Evolutionary conservation across 2,797 vertebrate species (phyloP).

Genomic region (Meda fulgida): DNA sequence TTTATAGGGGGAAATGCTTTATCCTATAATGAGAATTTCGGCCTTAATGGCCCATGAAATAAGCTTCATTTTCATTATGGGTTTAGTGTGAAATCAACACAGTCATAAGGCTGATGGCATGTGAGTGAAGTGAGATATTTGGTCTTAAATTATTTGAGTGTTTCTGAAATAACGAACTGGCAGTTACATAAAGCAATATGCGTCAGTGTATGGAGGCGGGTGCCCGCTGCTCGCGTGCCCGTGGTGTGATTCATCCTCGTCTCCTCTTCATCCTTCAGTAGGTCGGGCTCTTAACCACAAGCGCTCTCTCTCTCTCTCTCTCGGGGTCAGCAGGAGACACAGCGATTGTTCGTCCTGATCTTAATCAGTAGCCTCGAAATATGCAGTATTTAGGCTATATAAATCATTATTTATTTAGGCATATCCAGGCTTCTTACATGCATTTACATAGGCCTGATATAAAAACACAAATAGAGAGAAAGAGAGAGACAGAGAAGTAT

Average conservation of each 20-base stretch:
- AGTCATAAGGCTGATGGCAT: background rate
- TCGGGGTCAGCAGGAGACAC: background rate
- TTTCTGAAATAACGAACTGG: background rate
- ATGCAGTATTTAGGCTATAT: background rate
- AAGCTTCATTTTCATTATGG: background rate
- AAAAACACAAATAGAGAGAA: background rate
- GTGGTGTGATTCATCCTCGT: background rate
- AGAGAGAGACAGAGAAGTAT: no score
- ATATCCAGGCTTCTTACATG: no score
- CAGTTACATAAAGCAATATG: slow-evolving; percentile 34
- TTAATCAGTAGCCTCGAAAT: background rate
- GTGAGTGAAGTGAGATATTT: background rate
- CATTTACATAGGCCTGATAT: background rate
- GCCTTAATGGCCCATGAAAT: background rate
- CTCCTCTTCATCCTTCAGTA: slow-evolving; percentile 35
- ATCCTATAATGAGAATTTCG: background rate
- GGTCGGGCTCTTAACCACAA: slow-evolving; percentile 2
- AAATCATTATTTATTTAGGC: background rate
- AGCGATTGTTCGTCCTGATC: background rate
- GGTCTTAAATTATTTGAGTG: background rate
- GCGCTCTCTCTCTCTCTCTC: no score
- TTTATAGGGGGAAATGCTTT: background rate
- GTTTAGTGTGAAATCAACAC: background rate
- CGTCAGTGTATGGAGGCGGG: slow-evolving; percentile 17
- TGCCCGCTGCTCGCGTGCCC: background rate